Evolutionary conservation across 2,888 invertebrate species (phyloP), one percentile per base, ranked within the genome.

Genomic region (Rhamphomyia laevipes): DNA sequence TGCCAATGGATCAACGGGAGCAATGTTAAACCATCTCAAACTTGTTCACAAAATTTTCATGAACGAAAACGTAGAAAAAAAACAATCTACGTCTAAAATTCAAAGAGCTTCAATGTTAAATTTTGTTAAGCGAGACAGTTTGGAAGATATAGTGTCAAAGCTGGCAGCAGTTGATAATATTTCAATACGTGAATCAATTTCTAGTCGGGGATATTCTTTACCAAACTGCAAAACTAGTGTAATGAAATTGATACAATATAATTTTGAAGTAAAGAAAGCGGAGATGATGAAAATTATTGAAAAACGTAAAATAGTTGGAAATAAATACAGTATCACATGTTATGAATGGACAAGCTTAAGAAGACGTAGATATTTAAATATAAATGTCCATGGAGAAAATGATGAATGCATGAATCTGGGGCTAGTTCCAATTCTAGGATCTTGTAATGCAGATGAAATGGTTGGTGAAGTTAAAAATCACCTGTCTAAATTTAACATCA

Each of bases 391-490:
- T 27, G 43, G 27, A 43, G 30, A 43, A 43, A 43, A 43, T 15
- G 30, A 27, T 16, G 43, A 43, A 43, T 43, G 43, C 43, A 43
- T 30, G 43, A 43, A 43, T 43, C 43, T 41, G 41, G 43, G 27
- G 43, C 43, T 43, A 43, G 43, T 43, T 43, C 43, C 43, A 43
- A 43, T 30, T 16, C 41, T 41, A 41, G 23, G 41, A 41, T 41
- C 43, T 43, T 43, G 43, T 43, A 43, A 43, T 43, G 43, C 27
- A 43, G 43, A 43, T 43, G 43, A 43, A 43, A 30, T 43, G 43
- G 16, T 43, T 23, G 30, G 23, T 43, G 23, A 43, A 43, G 43
- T 43, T 43, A 43, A 43, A 43, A 43, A 43, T 43, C 43, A 43
- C 43, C 43, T 43, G 23, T 43, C 16, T 43, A 43, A 43, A 43